phyloP scores from a whole-genome alignment of 2,888 invertebrate species.

The Hartigia nigra region DNA sequence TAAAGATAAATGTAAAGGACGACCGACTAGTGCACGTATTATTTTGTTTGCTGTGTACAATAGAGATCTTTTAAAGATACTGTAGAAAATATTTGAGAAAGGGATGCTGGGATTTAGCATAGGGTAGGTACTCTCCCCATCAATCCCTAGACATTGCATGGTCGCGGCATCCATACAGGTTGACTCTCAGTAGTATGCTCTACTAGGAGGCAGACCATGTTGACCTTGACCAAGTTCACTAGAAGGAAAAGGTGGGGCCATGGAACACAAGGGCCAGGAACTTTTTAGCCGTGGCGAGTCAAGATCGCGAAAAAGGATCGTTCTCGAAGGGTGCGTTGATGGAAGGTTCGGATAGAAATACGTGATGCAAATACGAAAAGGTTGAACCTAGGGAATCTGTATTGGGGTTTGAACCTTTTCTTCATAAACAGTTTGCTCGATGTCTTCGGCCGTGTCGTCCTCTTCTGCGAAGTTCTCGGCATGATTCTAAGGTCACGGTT shows the following conservation, averaged over 20 bases:
- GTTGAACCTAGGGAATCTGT: constrained; percentile 15
- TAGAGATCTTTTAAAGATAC: neutral
- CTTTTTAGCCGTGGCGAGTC: neutral
- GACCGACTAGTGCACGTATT: neutral
- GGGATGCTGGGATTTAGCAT: neutral
- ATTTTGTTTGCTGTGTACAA: neutral
- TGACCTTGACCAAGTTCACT: neutral
- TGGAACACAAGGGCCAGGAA: neutral
- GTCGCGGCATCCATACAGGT: neutral
- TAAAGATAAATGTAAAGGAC: no score
- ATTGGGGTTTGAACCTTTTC: constrained; percentile 12
- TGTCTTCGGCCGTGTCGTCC: neutral
- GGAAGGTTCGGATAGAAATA: constrained; percentile 24
- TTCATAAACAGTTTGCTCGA: constrained; percentile 12
- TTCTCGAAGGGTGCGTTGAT: constrained; percentile 15
- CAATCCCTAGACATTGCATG: neutral
- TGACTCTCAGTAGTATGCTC: neutral
- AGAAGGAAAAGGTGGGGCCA: neutral
- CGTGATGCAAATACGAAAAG: constrained; percentile 21
- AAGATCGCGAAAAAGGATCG: neutral
- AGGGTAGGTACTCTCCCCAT: neutral
- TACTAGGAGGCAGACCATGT: neutral
- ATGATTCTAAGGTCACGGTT: neutral
- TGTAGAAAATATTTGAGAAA: neutral
- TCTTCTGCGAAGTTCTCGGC: neutral